A percentile compares a stretch with the other conserved stretches of the same genome.
Conservation (phyloP, 2,113 vertebrate species). For the Calyptomena viridis region DNA sequence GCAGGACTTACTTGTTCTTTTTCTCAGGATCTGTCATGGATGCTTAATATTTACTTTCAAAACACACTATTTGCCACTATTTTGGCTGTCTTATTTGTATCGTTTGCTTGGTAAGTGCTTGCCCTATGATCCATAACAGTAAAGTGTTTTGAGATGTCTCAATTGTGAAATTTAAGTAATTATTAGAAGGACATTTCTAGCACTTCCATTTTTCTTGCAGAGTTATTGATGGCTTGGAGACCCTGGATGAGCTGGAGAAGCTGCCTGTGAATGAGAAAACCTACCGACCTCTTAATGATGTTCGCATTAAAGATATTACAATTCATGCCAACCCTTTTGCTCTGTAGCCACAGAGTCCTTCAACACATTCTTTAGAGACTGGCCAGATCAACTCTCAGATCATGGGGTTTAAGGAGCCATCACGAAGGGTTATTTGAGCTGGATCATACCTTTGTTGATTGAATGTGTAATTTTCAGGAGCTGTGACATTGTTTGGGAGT, state of each 20-base stretch:
- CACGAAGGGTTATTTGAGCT: not conserved
- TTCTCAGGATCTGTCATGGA: not conserved
- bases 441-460: not conserved
- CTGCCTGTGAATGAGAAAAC: constrained; percentile 95
- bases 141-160: not conserved
- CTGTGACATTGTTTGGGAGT: not conserved
- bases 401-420: not conserved
- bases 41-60: not conserved
- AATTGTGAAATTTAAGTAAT: not conserved
- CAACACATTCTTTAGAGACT: not conserved
- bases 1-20: not conserved
- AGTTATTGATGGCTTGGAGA: constrained; percentile 95
- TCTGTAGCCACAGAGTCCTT: constrained; percentile 62
- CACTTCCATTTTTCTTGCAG: constrained; percentile 66
- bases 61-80: not conserved
- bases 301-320: constrained; percentile 90
- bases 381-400: not conserved
- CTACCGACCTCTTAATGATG: constrained; percentile 90
- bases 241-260: constrained; percentile 95
- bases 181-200: not conserved
- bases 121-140: not conserved
- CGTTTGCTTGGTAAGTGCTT: not conserved
- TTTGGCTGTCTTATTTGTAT: not conserved
- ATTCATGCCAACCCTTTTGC: constrained; percentile 97
- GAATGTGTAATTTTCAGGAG: not conserved